These are phyloP conservation scores for Oopsacas minuta DNA, from an alignment of 37 sponge, comb jelly and placozoan species.

Conservation along the genomic window DNA sequence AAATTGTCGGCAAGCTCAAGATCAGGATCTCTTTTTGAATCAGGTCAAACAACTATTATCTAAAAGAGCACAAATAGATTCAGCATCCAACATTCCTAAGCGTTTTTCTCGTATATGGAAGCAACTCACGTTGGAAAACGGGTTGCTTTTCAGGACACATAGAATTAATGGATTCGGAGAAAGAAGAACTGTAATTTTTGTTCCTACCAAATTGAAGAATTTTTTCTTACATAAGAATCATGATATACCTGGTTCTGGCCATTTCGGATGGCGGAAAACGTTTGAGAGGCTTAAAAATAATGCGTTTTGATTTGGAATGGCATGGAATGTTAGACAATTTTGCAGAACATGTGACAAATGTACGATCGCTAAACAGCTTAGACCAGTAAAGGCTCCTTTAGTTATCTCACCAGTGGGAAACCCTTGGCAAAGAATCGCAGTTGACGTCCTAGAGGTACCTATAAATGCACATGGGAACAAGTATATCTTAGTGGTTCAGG, in stretches of 20 bases:
- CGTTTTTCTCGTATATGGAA: constrained; percentile 38
- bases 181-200: neutral
- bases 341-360: constrained; percentile 24
- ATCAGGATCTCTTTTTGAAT: neutral
- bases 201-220: neutral
- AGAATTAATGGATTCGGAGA: neutral
- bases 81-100: constrained; percentile 15
- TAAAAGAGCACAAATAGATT: neutral
- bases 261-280: constrained; percentile 20
- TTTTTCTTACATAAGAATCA: neutral
- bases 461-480: neutral
- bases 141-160: constrained; percentile 29
- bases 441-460: constrained; percentile 33
- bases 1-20: neutral
- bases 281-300: neutral
- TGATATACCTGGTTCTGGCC: constrained; percentile 26
- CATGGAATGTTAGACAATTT: neutral
- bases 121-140: constrained; percentile 25
- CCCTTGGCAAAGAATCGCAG: constrained; percentile 29
- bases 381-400: constrained; percentile 1
- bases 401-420: constrained; percentile 21
- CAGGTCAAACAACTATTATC: neutral
- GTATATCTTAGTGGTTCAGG: neutral
- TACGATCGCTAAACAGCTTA: constrained; percentile 14
- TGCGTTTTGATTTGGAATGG: constrained; percentile 28